phyloP scores from a whole-genome alignment of 2,888 invertebrate genomes.

The Brachypterus glaber region DNA sequence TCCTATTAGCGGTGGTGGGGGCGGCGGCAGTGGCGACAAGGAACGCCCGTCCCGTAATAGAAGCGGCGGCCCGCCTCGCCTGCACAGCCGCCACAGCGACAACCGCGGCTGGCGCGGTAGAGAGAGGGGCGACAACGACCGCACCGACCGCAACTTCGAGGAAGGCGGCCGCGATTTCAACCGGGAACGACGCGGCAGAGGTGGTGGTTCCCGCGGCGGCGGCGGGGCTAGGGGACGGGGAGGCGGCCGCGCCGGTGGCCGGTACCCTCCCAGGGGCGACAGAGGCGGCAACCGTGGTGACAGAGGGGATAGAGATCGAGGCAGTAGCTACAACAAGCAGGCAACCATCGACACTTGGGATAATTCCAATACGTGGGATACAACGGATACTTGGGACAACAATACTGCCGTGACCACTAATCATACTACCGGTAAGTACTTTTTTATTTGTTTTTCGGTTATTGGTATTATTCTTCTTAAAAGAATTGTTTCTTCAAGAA shows the following conservation, averaged over 20 bases:
- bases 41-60: conserved; percentile 35
- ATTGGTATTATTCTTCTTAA: too few species aligned
- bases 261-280: conserved; percentile 44
- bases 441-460: too few species aligned
- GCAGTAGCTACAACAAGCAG: conserved; percentile 29
- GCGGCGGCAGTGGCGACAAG: conserved; percentile 22
- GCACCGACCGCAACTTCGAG: conserved; percentile 35
- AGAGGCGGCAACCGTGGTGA: conserved; percentile 40
- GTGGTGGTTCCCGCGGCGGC: conserved; percentile 31
- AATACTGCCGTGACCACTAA: conserved; percentile 25
- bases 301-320: conserved; percentile 36
- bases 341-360: conserved; percentile 52
- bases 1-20: conserved; percentile 2
- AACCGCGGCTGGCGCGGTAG: conserved; percentile 35
- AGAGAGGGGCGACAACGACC: conserved; percentile 37
- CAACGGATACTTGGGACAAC: too few species aligned
- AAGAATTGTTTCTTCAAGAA: too few species aligned
- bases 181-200: conserved; percentile 47
- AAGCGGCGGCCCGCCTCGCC: conserved; percentile 42
- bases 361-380: conserved; percentile 42
- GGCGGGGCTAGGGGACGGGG: conserved; percentile 43
- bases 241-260: conserved; percentile 31
- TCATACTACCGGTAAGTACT: conserved; percentile 35
- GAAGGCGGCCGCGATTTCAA: conserved; percentile 37
- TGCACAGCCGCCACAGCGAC: conserved; percentile 45